Evolutionary conservation across 1,140 invertebrate genomes (phyloP), one percentile per base, ranked within the genome.

Genomic region (Tetragnatha versicolor): DNA sequence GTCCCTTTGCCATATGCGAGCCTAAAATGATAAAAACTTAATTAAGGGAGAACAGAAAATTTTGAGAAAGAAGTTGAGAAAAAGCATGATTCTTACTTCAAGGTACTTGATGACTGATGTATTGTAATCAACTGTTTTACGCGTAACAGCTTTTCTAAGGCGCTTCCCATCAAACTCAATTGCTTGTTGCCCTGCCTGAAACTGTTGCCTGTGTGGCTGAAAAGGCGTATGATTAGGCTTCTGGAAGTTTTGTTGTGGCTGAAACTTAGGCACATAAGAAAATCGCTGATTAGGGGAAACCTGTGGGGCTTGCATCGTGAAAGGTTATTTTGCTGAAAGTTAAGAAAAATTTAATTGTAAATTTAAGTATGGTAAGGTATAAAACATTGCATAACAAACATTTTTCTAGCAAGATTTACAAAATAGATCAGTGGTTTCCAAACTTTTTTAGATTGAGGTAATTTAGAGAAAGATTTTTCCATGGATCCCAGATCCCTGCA

Each of bases 91-190:
- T n/a, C 79, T 86, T 87, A 93, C 92, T 89, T 98, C 93, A 82
- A 99, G 87, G 83, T 92, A 92, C 85, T 94, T 94, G 65, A 98
- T 93, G 82, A 98, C 93, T 37, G 96, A 91, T n/a, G 95, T 92
- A 89, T 98, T 98, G 86, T 98, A 98, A 88, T 99, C 97, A 49
- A 99, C 95, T 49, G 97, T 98, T 89, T 98, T 98, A 82, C 97
- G 89, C 90, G 98, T 97, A 70, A 98, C 93, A 80, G 95, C 95
- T 88, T 98, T 99, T 82, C 97, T 87, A 73, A 98, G 89, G 77
- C 96, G 90, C 89, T 98, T 98, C 35, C 96, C 97, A 89, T 98
- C 96, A 86, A 97, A 97, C 86, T 97, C 95, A 25, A 81, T 78
- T 22, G 37, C 47, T 31, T 81, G 80, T 17, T 47, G 12, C 12